Evolutionary conservation across 2,888 invertebrate species (phyloP), one percentile per base, ranked within the genome.

Genomic region (Sphaerophoria rueppellii): DNA sequence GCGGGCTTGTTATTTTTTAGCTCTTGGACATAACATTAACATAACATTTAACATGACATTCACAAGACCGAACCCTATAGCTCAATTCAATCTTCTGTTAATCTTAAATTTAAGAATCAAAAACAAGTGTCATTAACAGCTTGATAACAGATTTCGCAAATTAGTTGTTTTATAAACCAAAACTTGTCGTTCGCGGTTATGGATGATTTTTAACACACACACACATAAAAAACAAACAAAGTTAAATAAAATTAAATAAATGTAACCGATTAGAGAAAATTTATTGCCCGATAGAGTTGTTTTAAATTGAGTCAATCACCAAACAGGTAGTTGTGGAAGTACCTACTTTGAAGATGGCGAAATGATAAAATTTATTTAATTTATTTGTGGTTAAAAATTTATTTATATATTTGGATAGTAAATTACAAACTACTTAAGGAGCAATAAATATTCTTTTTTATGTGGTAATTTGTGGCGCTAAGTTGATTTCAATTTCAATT

Each of bases 331-430:
- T 12, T 24, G 24, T 24, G 24, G 24, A 24, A 12, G 16, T 12
- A 24, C 4, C 37, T 12, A 4, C 12, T 24, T 43, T 60, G 40
- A 60, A 60, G 40, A 60, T 43, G 60, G 43, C 43, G 60, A 60
- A 60, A 60, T 60, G 60, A 6, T 43, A 12, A 11, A 16, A 43
- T 12, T 43, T 60, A 40, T 60, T 60, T 60, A 60, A 43, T 12
- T 60, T 24, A 43, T 60, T 40, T 60, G 60, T 60, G 60, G 60
- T 60, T 60, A 24, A 60, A 43, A 37, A 60, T 60, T 60, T 60
- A 11, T 43, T 43, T 43, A 43, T 60, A 43, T 60, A 37, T 43
- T 60, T 43, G 43, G 43, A 12, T 24, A 6, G 40, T 60, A 60
- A 60, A 60, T 60, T 24, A 43, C 60, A 40, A 24, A 24, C 60